Evolutionary conservation across 2,888 invertebrate species (phyloP), one percentile per base, ranked within the genome.

Genomic region (Chouioia cunea): DNA sequence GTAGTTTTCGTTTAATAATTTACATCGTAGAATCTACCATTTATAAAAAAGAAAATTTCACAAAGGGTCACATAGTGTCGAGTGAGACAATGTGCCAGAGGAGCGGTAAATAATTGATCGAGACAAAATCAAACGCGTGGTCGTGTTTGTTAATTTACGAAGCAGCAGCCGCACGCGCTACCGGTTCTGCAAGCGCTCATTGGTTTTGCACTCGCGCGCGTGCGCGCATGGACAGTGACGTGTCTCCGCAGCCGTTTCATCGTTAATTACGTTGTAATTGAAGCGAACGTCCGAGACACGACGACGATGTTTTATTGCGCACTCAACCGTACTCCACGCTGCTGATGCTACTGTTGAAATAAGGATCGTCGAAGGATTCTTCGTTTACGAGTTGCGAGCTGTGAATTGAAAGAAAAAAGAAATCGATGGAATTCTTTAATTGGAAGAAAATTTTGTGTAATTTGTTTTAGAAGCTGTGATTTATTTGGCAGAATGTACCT

Each of bases 191-290:
- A n/a, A n/a, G 47, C 14, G 12, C 20, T 15, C 44, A 63, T 52
- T 44, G 53, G 53, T 36, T 50, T 62, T 50, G 43, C 43, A 50
- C 48, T 14, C 20, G 20, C 2, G 16, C 36, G 22, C 23, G 54
- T 22, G 59, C n/a, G 12, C 36, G 6, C n/a, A n/a, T n/a, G n/a
- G n/a, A 8, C 6, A 1, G 6, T 36, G 36, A 47, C 23, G 18
- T 52, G 12, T 22, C 18, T 14, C 10, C 20, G n/a, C 52, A 27
- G 14, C 54, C 8, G 50, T 20, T 18, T 46, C 15, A 63, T 47
- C 54, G 64, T 65, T 65, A 65, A 65, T 65, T 65, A 56, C 64
- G 27, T 65, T 65, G 64, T 65, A 65, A 65, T 65, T 65, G 54
- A 56, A 65, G 54, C 64, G 46, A 10, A 46, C 14, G 20, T 58